Evolutionary conservation across 2,113 vertebrate species (phyloP).

Genomic region (Heterocephalus glaber): DNA sequence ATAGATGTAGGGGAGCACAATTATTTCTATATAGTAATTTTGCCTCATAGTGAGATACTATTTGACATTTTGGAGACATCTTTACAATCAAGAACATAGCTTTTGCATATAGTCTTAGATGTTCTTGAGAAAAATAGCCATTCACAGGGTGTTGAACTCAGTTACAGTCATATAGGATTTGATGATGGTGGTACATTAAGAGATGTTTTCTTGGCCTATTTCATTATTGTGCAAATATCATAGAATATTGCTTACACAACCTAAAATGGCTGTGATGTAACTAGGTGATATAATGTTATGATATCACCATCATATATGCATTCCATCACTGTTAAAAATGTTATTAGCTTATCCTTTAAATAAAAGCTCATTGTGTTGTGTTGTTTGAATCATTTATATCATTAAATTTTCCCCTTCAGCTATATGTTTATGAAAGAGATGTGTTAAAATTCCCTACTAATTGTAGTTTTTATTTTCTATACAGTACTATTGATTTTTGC

Average conservation of each 20-base stretch:
- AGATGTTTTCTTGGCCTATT: background rate
- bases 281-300: background rate
- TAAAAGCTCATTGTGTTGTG: background rate
- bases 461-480: constrained; percentile 10
- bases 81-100: constrained; percentile 5
- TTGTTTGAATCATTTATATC: background rate
- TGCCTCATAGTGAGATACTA: background rate
- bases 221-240: background rate
- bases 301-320: too few relatives aligned
- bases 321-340: background rate
- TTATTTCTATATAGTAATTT: constrained; percentile 4
- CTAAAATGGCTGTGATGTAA: background rate
- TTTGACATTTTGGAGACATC: background rate
- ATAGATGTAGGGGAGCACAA: background rate
- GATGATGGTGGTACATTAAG: background rate
- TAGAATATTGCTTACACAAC: background rate
- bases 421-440: background rate
- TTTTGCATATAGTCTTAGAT: constrained; percentile 23
- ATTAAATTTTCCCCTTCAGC: background rate
- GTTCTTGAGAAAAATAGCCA: constrained; percentile 49
- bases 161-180: background rate
- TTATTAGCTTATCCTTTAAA: background rate
- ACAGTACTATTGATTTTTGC: background rate
- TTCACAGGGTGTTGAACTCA: background rate
- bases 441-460: background rate